Percentiles rank a stretch among this genome's conserved stretches.
Evolutionary conservation across 2,797 vertebrate species (phyloP).

Genomic region (Cyclopterus lumpus): DNA sequence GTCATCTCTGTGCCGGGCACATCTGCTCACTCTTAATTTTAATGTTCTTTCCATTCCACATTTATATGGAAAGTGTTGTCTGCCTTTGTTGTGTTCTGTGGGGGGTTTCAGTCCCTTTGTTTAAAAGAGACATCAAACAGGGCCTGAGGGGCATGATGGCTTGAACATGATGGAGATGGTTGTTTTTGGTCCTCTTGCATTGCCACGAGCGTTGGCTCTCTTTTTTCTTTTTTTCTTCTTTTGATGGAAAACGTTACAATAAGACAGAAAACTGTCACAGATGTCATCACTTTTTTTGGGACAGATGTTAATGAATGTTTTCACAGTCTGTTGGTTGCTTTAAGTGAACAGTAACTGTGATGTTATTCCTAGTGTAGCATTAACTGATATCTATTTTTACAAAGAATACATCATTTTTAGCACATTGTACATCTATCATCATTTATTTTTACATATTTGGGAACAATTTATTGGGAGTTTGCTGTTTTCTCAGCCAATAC

Average conservation of each 20-base stretch:
- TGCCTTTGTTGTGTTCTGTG: constrained; percentile 77
- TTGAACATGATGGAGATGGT: constrained; percentile 69
- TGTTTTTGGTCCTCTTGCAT: constrained; percentile 67
- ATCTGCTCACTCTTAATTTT: constrained; percentile 80
- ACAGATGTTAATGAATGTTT: constrained; percentile 35
- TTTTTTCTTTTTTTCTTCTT: constrained; percentile 17
- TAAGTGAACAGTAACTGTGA: too few relatives aligned
- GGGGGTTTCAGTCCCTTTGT: constrained; percentile 75
- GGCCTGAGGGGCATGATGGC: constrained; percentile 60
- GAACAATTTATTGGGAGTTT: not conserved
- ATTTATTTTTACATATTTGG: constrained; percentile 14
- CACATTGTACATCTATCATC: not conserved
- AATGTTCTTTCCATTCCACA: constrained; percentile 77
- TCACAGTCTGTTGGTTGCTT: constrained; percentile 22
- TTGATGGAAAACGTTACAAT: constrained; percentile 50
- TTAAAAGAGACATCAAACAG: constrained; percentile 68
- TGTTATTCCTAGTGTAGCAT: not conserved
- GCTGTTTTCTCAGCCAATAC: constrained; percentile 11
- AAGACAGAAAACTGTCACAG: constrained; percentile 27
- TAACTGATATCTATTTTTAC: constrained; percentile 2
- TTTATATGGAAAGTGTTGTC: constrained; percentile 80
- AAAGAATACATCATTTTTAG: not conserved
- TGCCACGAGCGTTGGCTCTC: constrained; percentile 17
- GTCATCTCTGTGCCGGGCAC: constrained; percentile 78
- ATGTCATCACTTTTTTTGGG: constrained; percentile 25